Conservation (phyloP, 2,797 vertebrate species). For the Aratinga solstitialis region DNA sequence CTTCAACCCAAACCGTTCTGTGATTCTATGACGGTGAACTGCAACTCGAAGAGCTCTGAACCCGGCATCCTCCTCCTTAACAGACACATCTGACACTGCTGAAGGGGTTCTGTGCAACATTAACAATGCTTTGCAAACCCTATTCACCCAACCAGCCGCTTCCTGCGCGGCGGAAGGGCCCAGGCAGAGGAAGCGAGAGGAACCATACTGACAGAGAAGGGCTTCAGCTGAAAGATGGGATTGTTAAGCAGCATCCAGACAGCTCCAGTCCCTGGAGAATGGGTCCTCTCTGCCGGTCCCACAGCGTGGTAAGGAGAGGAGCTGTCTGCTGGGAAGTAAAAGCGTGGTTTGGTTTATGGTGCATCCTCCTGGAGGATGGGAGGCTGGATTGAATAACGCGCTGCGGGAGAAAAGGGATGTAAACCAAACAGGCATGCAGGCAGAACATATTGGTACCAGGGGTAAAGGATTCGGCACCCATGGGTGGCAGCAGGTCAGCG, state of each 20-base stretch:
- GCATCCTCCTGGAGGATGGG: not conserved
- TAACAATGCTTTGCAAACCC: not conserved
- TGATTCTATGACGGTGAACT: not conserved
- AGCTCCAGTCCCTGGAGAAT: not conserved
- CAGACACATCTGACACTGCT: not conserved
- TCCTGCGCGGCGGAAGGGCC: fast-evolving
- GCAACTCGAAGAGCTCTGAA: not conserved
- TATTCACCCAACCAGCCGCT: not conserved
- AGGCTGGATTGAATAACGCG: not conserved
- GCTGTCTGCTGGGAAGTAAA: constrained; percentile 19
- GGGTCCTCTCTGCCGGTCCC: not conserved
- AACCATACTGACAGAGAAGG: not conserved
- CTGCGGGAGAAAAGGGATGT: not conserved
- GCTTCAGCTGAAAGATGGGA: constrained; percentile 15
- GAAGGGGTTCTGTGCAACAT: not conserved
- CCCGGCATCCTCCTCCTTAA: not conserved
- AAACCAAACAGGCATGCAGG: not conserved
- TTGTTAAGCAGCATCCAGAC: constrained; percentile 30
- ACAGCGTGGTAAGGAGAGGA: not conserved
- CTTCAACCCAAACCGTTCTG: too few species aligned
- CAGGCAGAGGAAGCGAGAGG: not conserved
- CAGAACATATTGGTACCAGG: not conserved
- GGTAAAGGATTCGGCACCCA: not conserved
- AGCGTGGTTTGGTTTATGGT: not conserved
- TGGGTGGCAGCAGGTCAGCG: not conserved